Conservation (phyloP, 1,140 invertebrate genomes). For the Papilio polyxenes region DNA sequence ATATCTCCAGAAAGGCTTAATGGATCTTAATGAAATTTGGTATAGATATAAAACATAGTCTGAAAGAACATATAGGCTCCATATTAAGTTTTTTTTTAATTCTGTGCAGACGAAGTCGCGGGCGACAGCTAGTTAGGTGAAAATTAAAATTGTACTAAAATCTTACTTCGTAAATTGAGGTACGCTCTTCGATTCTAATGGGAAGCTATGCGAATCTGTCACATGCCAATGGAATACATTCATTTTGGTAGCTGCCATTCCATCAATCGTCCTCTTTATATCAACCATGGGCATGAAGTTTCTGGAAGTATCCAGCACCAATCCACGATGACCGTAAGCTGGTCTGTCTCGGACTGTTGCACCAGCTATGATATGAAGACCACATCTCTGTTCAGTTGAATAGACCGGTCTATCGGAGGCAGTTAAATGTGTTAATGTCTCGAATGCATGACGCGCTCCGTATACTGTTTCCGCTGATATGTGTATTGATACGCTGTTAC, state of each 20-base stretch:
- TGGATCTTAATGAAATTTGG: too few relatives aligned
- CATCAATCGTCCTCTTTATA: slow-evolving; percentile 87
- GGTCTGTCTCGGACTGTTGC: slow-evolving; percentile 86
- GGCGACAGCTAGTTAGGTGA: background rate
- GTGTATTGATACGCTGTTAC: slow-evolving; percentile 78
- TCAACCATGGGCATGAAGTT: slow-evolving; percentile 86
- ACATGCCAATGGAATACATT: slow-evolving; percentile 94
- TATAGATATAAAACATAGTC: too few relatives aligned
- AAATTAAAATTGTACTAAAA: background rate
- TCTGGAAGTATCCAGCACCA: slow-evolving; percentile 88
- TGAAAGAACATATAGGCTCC: too few relatives aligned
- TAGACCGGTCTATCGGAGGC: slow-evolving; percentile 69
- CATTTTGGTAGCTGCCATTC: slow-evolving; percentile 90
- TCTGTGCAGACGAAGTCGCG: too few relatives aligned
- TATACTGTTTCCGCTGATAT: slow-evolving; percentile 85
- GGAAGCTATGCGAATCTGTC: slow-evolving; percentile 92
- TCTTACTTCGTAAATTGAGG: slow-evolving; percentile 87
- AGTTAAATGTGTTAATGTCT: slow-evolving; percentile 87
- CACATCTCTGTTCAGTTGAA: slow-evolving; percentile 50
- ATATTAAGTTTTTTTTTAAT: too few relatives aligned
- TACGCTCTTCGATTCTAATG: slow-evolving; percentile 86
- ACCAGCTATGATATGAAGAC: slow-evolving; percentile 62
- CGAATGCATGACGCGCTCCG: slow-evolving; percentile 88
- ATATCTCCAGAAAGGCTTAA: too few relatives aligned
- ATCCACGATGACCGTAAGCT: slow-evolving; percentile 85